Evolutionary conservation across 2,797 vertebrate species (phyloP).

Genomic region (Lerista edwardsae): DNA sequence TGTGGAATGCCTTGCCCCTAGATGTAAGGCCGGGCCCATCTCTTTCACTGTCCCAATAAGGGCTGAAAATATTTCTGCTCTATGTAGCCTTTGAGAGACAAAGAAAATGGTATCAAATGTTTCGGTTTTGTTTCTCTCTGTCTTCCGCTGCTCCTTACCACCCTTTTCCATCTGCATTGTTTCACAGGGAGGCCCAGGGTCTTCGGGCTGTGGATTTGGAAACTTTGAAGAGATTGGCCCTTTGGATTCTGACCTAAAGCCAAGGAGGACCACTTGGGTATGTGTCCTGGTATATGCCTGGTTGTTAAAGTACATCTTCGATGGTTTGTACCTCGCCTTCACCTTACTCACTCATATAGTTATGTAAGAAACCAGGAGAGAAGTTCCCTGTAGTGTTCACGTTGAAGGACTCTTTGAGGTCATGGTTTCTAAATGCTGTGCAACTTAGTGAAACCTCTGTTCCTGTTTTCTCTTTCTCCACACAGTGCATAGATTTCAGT

Average conservation of each 20-base stretch:
- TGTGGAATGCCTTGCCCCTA: too few relatives aligned
- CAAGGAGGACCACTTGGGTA: constrained; percentile 92
- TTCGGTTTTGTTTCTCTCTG: background rate
- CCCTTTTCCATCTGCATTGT: constrained; percentile 18
- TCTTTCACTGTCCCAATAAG: too few relatives aligned
- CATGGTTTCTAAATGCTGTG: background rate
- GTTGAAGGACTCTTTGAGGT: background rate
- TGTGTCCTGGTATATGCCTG: constrained; percentile 4
- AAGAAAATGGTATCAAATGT: background rate
- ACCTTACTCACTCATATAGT: background rate
- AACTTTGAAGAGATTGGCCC: constrained; percentile 98
- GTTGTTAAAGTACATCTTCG: background rate
- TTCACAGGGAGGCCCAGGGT: constrained; percentile 91
- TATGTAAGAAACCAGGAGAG: background rate
- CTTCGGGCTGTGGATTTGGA: constrained; percentile 92
- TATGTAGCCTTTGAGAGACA: too few relatives aligned
- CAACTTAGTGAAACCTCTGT: background rate
- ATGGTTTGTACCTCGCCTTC: background rate
- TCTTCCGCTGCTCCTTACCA: background rate
- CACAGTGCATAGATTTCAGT: background rate
- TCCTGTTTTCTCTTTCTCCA: background rate
- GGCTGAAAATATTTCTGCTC: too few relatives aligned
- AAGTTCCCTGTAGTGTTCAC: background rate
- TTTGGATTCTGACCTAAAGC: constrained; percentile 80
- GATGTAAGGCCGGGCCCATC: too few relatives aligned